Evolutionary conservation across 2,888 invertebrate genomes (phyloP).

Genomic region (Lathronympha strigana): DNA sequence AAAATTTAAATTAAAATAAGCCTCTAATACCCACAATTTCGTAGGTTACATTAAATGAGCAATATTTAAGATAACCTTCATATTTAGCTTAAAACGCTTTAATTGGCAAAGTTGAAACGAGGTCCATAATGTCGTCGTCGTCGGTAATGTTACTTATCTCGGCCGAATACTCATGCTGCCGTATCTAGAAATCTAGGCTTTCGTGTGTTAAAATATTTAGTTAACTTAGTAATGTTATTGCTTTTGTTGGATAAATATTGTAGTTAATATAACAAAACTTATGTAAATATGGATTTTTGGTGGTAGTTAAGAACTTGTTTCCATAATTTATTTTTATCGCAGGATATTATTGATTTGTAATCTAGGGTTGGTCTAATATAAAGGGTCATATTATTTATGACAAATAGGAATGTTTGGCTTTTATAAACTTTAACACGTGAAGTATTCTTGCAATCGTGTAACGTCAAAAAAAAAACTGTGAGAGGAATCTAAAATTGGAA

Average conservation of each 20-base stretch:
- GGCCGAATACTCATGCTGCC: background rate
- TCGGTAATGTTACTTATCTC: constrained; percentile 19
- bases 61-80: constrained; percentile 22
- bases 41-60: constrained; percentile 15
- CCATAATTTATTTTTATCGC: background rate
- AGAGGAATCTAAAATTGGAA: too few relatives aligned
- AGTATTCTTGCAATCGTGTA: too few relatives aligned
- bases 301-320: too few relatives aligned
- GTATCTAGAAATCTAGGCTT: constrained; percentile 26
- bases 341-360: background rate
- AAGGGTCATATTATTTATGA: background rate
- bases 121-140: constrained; percentile 23
- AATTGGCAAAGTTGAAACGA: constrained; percentile 32
- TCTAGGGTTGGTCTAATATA: background rate
- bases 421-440: too few relatives aligned
- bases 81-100: constrained; percentile 27
- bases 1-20: background rate
- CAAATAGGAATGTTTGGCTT: too few relatives aligned
- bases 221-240: constrained; percentile 26
- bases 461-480: too few relatives aligned
- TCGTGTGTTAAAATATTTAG: constrained; percentile 21
- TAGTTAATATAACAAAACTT: constrained; percentile 5
- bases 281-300: constrained; percentile 12
- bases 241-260: constrained; percentile 19
- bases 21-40: background rate